Base-by-base conservation (phyloP, 2,888 invertebrate genomes). In the Mactromeris polynyma region DNA sequence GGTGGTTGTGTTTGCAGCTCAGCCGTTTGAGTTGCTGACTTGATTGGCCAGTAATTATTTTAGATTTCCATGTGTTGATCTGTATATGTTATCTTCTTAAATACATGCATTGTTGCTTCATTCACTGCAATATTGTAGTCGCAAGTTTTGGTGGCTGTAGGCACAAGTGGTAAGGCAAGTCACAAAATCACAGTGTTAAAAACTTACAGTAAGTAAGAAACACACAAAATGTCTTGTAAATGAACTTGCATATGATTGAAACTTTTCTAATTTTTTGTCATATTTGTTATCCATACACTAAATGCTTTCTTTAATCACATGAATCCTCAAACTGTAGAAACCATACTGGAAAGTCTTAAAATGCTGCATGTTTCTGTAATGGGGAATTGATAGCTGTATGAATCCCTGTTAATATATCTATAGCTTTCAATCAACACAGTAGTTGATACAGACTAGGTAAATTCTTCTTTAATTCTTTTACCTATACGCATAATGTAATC, bases 311-410 rank as follows among this genome's bases (percentile, higher is more conserved):
- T 11, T 73, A 73, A 73, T 73, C 73, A 11, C 73, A 19, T 17
- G 58, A 19, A 73, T 73, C 33, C 6, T 17, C 33, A 73, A 33
- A 17, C 36, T 14, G 33, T 19, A 33, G 17, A 73, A 73, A 36
- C 73, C 19, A 33, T 11, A 19, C 36, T 73, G 33, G 73, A 73
- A 33, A 33, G 4, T 19, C 36, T 73, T 73, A 36, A 73, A 33
- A 73, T 73, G n/a, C 73, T 73, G 73, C 73, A 73, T 73, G 73
- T 33, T 64, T 40, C 40, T 64, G 82, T 82, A 82, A 82, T 82
- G 64, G 64, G 82, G 40, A 82, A 82, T 40, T 82, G 82, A 82
- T 82, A 82, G 64, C 64, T 64, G 40, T 21, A 82, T n/a, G 82
- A 54, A 64, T 82, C 36, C 9, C 64, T 64, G 82, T 17, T 64